Conservation (phyloP, 2,888 invertebrate genomes). For the Drosophila flavopinicola region DNA sequence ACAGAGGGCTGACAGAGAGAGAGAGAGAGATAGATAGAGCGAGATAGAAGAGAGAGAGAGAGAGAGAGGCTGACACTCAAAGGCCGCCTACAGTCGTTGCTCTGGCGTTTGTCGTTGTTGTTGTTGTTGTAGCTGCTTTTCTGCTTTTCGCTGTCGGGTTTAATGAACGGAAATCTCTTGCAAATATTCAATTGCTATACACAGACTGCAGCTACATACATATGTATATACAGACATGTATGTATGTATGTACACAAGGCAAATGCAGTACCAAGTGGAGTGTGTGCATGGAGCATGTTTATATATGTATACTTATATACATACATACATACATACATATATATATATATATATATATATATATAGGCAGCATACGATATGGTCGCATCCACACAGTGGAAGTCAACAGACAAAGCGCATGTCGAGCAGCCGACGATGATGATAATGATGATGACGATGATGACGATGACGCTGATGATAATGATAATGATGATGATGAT, state of each 20-base stretch:
- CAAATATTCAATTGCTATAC: constrained; percentile 79
- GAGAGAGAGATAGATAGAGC: background rate
- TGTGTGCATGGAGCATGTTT: constrained; percentile 28
- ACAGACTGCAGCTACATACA: constrained; percentile 57
- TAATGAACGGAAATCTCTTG: constrained; percentile 83
- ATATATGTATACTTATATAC: constrained; percentile 2
- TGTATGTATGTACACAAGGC: constrained; percentile 7
- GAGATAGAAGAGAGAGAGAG: background rate
- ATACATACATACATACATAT: constrained; percentile 4
- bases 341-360: constrained; percentile 8
- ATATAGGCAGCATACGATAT: constrained; percentile 43
- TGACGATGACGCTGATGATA: constrained; percentile 13
- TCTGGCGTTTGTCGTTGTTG: constrained; percentile 22
- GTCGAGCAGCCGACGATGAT: constrained; percentile 51
- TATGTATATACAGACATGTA: constrained; percentile 26
- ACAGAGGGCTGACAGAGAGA: constrained; percentile 8
- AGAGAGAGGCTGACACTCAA: constrained; percentile 43
- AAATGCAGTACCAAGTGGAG: constrained; percentile 39
- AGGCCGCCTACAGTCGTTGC: constrained; percentile 73
- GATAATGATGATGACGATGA: constrained; percentile 22
- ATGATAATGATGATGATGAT: constrained; percentile 9
- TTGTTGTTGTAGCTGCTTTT: constrained; percentile 47
- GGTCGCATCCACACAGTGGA: constrained; percentile 48
- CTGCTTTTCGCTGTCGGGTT: constrained; percentile 79
- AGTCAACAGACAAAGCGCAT: constrained; percentile 77